A percentile compares a stretch with the other conserved stretches of the same genome.
These are phyloP conservation scores for Drosophila vallismaia DNA, from an alignment of 2,888 invertebrate genomes.

Conservation along the genomic window DNA sequence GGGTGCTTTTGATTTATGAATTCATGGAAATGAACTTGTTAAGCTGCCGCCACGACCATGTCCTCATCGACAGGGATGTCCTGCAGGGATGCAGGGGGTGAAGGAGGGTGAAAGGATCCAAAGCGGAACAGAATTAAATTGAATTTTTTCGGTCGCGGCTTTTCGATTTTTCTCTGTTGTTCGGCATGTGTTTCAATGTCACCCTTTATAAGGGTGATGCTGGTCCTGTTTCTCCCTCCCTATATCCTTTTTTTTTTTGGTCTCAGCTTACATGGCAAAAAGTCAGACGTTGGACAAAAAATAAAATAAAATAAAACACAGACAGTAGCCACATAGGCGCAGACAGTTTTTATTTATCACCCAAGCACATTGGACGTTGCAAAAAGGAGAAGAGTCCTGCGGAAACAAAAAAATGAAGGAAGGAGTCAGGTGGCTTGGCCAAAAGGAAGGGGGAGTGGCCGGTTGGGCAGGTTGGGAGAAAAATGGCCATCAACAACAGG, in stretches of 20 bases:
- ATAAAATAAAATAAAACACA: slow-evolving; percentile 17
- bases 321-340: slow-evolving; percentile 68
- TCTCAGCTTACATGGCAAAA: slow-evolving; percentile 66
- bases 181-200: slow-evolving; percentile 60
- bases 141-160: slow-evolving; percentile 58
- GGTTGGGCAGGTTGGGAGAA: slow-evolving; percentile 13
- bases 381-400: slow-evolving; percentile 4
- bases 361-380: slow-evolving; percentile 19
- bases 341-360: slow-evolving; percentile 81
- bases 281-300: slow-evolving; percentile 47
- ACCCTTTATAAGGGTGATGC: slow-evolving; percentile 7
- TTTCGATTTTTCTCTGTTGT: slow-evolving; percentile 29
- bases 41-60: slow-evolving; percentile 52
- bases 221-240: neutral
- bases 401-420: no score
- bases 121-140: slow-evolving; percentile 65
- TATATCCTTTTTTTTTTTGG: slow-evolving; percentile 10
- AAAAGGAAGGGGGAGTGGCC: no score
- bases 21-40: slow-evolving; percentile 67
- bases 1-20: slow-evolving; percentile 60
- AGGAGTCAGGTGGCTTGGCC: neutral
- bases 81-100: neutral
- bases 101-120: slow-evolving; percentile 11
- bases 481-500: slow-evolving; percentile 42
- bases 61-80: slow-evolving; percentile 15